Evolutionary conservation across 2,797 vertebrate genomes (phyloP), one percentile per base, ranked within the genome.

Genomic region (Distichodus sexfasciatus): DNA sequence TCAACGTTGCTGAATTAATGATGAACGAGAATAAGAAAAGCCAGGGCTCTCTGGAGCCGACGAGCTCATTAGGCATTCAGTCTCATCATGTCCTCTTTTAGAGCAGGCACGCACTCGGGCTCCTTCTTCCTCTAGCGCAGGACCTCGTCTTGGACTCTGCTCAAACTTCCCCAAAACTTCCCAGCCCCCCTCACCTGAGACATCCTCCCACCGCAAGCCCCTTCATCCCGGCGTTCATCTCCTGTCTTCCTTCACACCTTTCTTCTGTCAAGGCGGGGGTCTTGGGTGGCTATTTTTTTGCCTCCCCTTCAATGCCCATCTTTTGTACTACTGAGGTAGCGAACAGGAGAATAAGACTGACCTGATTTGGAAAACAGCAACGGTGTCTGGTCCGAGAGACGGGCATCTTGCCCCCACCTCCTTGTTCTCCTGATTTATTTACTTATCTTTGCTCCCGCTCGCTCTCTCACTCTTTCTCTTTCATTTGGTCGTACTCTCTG

Each of bases 1-100:
- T 97, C 95, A 97, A 93, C 93, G 94, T 94, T 94, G 83, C 86
- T 98, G 94, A 98, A 98, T 98, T 95, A 98, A 96, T 98, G 94
- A 98, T 98, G 94, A 96, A 93, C 91, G 90, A 88, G 93, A 94
- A 94, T 93, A 94, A 94, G 93, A 95, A 94, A 93, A 93, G 92
- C 91, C 89, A 84, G 91, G 90, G 93, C 92, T 94, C 94, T 96
- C 92, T 89, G 91, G 94, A 96, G 94, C 91, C 87, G 80, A 62
- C 77, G 88, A 90, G 88, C 92, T 96, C 93, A 96, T 98, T 97
- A 95, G 87, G 88, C 89, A 97, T 95, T 93, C 94, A 94, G 91
- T 96, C 92, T 93, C 89, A 88, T 92, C 92, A 91, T 91, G 86
- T 92, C 88, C 87, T 94, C 89, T 89, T 92, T 87, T 90, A 90